Base-by-base conservation (phyloP, 1,140 invertebrate species). In the Colletes latitarsis region DNA sequence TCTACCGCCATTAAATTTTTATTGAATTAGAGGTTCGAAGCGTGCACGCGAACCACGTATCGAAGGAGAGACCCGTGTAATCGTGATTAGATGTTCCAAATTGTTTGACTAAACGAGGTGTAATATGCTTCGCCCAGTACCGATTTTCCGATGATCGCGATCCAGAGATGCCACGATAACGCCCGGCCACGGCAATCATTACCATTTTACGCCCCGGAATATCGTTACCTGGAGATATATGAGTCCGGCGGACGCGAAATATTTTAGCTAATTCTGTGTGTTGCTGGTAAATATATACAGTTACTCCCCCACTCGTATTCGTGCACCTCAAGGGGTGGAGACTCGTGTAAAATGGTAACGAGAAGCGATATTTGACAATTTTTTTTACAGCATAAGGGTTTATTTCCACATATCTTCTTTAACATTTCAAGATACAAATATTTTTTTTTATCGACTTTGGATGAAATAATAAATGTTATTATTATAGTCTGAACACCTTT, bases 21-120 rank as follows among this genome's bases (percentile, higher is more conserved):
- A 79, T 79, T 73, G 77, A 79, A 79, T 79, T 73, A 79, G 60
- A 79, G 77, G 77, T 57, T 79, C 52, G 57, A 30, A 73, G 19
- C 41, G n/a, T 46, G 71, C 64, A 67, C 60, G 66, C 39, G 49
- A 17, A 55, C 49, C 14, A 10, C 30, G 43, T 14, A 8, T 21
- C 8, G 12, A 30, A 12, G 19, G 5, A 57, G 30, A 19, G 58
- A 19, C 4, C 17, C 63, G 63, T 43, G 39, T 17, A 58, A 72
- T 62, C 46, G 69, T 39, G 77, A 78, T 78, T 78, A 72, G 77
- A 49, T 64, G 77, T 55, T 78, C 12, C 39, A 72, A 72, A 78
- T 78, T 64, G 77, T 73, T 79, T 73, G 58, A 43, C 30, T 69
- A 49, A 21, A 63, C 46, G 58, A 15, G 19, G 49, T 3, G 41